Conservation (phyloP, 2,113 vertebrate genomes). For the Thymallus thymallus region DNA sequence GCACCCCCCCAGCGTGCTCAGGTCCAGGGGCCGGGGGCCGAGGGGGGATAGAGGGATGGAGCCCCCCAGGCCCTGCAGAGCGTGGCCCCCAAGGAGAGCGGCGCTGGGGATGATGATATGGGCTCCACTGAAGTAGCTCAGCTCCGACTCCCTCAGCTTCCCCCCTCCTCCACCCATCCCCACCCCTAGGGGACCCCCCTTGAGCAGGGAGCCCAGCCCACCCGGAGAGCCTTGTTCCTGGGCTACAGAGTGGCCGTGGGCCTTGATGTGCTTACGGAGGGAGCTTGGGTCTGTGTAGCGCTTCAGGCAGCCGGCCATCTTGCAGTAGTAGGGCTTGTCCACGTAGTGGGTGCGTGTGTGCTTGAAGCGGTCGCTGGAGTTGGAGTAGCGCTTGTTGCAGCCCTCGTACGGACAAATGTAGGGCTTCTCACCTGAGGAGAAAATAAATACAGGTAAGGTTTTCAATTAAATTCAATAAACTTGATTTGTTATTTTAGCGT, state of each 20-base stretch:
- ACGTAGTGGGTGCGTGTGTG: constrained; percentile 98
- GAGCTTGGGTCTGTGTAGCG: constrained; percentile 99
- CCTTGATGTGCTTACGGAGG: constrained; percentile 97
- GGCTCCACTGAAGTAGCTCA: constrained; percentile 82
- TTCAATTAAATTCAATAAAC: neutral
- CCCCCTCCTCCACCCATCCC: constrained; percentile 69
- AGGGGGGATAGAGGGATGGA: constrained; percentile 78
- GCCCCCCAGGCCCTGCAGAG: constrained; percentile 77
- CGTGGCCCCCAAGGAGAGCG: constrained; percentile 82
- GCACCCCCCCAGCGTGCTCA: constrained; percentile 84
- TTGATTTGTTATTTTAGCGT: neutral
- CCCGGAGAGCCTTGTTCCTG: constrained; percentile 79
- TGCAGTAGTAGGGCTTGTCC: constrained; percentile 99
- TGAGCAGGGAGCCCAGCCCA: constrained; percentile 79
- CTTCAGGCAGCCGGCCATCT: constrained; percentile 97
- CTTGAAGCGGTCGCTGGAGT: constrained; percentile 99
- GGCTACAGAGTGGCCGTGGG: constrained; percentile 92
- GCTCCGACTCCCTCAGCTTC: constrained; percentile 75
- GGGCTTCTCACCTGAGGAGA: constrained; percentile 88
- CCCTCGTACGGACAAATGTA: constrained; percentile 97
- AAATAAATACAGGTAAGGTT: constrained; percentile 4
- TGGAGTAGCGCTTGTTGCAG: constrained; percentile 98
- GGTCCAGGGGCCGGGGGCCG: constrained; percentile 83
- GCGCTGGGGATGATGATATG: constrained; percentile 86
- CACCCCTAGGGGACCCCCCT: constrained; percentile 72